Conservation (phyloP, 2,113 vertebrate species). For the Gallinago jamesoni region DNA sequence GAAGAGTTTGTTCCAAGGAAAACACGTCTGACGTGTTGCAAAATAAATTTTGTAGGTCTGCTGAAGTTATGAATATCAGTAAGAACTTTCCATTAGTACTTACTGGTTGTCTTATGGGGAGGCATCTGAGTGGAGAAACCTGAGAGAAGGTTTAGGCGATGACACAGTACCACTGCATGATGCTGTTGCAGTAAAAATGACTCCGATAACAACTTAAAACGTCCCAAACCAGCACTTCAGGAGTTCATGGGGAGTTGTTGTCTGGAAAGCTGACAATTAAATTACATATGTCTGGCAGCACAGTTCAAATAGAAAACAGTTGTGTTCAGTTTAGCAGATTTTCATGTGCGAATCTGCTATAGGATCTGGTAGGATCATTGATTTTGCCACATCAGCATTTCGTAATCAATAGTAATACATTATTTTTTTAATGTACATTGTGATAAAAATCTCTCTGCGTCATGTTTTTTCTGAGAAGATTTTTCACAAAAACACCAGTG, state of each 20-base stretch:
- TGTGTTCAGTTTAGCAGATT: background rate
- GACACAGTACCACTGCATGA: background rate
- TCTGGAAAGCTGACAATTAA: background rate
- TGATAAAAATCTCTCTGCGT: background rate
- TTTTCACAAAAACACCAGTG: background rate
- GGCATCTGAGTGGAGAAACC: background rate
- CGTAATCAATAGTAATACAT: background rate
- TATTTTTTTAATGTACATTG: background rate
- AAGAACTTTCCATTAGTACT: background rate
- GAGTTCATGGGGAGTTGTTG: background rate
- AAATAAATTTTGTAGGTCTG: background rate
- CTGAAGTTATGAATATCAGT: background rate
- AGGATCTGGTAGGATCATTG: background rate
- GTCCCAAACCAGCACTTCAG: background rate
- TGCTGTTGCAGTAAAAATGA: background rate
- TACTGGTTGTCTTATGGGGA: background rate
- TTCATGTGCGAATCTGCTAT: rapidly evolving
- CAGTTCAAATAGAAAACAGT: background rate
- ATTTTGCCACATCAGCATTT: background rate
- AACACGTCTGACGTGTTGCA: background rate
- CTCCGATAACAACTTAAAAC: background rate
- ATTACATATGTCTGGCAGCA: background rate
- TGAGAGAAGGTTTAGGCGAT: background rate
- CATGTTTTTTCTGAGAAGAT: background rate
- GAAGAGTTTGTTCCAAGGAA: background rate